A percentile compares a stretch with the other conserved stretches of the same genome.
Conservation (phyloP, 2,888 invertebrate genomes). For the Acleris holmiana region DNA sequence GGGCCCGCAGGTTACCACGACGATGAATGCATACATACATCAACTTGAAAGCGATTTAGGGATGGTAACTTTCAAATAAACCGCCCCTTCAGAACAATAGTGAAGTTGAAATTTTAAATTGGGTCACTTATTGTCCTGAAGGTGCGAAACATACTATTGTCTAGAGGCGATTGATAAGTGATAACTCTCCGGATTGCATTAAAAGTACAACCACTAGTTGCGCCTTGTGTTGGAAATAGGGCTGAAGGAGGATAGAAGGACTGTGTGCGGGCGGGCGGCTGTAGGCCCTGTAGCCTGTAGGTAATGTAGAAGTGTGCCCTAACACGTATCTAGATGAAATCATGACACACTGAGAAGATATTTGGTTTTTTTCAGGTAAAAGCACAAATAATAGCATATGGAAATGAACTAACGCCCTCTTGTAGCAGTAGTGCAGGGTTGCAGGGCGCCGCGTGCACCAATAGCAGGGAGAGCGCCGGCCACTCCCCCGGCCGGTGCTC, state of each 20-base stretch:
- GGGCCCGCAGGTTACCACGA: too few species aligned
- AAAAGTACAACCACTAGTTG: neutral
- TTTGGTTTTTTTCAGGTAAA: neutral
- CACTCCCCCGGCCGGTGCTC: slow-evolving; percentile 52
- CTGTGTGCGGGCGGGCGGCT: too few species aligned
- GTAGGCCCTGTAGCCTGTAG: too few species aligned
- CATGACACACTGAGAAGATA: neutral
- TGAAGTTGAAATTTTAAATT: too few species aligned
- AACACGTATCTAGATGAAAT: neutral
- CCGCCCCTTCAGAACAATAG: too few species aligned
- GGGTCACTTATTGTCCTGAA: too few species aligned
- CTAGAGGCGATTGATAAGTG: neutral
- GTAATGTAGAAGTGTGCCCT: too few species aligned
- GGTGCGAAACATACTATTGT: too few species aligned
- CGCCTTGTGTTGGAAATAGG: neutral
- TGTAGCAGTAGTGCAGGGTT: slow-evolving; percentile 26
- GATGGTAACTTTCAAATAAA: too few species aligned
- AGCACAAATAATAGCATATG: neutral
- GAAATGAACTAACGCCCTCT: slow-evolving; percentile 5
- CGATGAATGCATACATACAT: too few species aligned
- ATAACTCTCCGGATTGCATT: neutral
- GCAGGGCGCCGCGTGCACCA: slow-evolving; percentile 47
- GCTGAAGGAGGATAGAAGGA: too few species aligned
- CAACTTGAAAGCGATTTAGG: too few species aligned
- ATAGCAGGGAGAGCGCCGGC: slow-evolving; percentile 52